Percentiles rank a stretch among this genome's conserved stretches.
Conservation (phyloP, 2,797 vertebrate species). For the Myotis findleyi region DNA sequence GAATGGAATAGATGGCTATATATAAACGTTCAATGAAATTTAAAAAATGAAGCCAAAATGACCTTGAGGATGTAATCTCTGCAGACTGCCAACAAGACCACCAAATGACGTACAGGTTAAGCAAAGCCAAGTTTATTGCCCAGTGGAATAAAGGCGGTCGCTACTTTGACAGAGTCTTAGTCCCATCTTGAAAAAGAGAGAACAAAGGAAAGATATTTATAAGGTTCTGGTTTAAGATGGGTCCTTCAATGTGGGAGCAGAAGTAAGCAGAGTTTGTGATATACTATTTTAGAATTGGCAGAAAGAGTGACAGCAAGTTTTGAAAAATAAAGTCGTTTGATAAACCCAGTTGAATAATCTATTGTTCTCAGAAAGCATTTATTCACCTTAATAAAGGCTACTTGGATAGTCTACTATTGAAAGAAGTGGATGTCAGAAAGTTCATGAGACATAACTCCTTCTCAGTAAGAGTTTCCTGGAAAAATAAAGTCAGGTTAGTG, state of each 20-base stretch:
- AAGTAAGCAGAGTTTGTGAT: neutral
- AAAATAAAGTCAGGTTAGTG: neutral
- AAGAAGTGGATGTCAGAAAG: slow-evolving; percentile 40
- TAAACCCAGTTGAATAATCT: slow-evolving; percentile 50
- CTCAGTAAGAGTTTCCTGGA: neutral
- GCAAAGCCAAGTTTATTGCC: neutral
- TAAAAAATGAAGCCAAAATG: neutral
- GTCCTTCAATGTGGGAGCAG: neutral
- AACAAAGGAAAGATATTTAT: slow-evolving; percentile 1
- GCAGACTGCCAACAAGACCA: neutral
- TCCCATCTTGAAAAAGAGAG: neutral
- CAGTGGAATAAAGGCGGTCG: neutral
- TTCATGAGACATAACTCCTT: neutral
- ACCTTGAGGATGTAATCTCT: neutral
- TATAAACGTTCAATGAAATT: neutral
- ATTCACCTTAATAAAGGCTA: slow-evolving; percentile 1
- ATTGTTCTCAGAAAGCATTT: slow-evolving; percentile 17
- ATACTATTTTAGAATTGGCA: neutral
- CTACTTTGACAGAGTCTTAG: neutral
- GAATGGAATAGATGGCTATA: neutral
- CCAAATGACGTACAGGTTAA: neutral
- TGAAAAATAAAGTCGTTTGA: slow-evolving; percentile 26
- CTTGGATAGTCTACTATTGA: neutral
- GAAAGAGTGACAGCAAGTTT: neutral
- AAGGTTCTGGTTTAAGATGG: neutral